Evolutionary conservation across 2,888 invertebrate genomes (phyloP), one percentile per base, ranked within the genome.

Genomic region (Cylloceria caligata): DNA sequence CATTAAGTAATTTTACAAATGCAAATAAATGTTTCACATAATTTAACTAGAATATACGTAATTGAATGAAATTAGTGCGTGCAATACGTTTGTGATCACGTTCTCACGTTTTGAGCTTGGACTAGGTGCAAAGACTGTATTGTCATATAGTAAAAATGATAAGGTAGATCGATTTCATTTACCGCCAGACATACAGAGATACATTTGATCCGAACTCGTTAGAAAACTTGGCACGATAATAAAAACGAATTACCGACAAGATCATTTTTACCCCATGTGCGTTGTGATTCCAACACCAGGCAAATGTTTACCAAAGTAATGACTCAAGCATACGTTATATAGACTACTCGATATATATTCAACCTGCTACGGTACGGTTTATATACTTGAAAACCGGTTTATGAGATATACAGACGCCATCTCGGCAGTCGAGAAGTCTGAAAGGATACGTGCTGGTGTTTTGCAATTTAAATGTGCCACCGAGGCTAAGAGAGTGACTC

Each of bases 381-480:
- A 24, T 16, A 34, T 55, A 42, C 30, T 60, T 24, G 13, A 45
- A 78, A 81, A 81, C 81, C 78, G 78, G 81, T 82, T 82, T 60
- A 39, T 42, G 60, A 75, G 78, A 74, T 71, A 42, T 34, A 71
- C 57, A 57, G 68, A 73, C 77, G 73, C 45, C 45, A 73, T 81
- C 81, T 65, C 77, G 49, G 45, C 45, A 36, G 62, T 34, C 68
- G 55, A 69, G 64, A 64, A 24, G 69, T 81, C 65, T 65, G 60
- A 69, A 74, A 74, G 77, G 19, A n/a, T 73, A 77, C 69, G 74
- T 57, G 78, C 49, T 9, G 21, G 49, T 74, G 64, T 69, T 82
- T 82, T 75, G 65, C 81, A 82, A 74, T 78, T 78, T 74, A 78
- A 74, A 82, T 82, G 36, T 74, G 34, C 73, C n/a, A 60, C 74